Evolutionary conservation across 2,113 vertebrate species (phyloP).

Genomic region (Lathamus discolor): DNA sequence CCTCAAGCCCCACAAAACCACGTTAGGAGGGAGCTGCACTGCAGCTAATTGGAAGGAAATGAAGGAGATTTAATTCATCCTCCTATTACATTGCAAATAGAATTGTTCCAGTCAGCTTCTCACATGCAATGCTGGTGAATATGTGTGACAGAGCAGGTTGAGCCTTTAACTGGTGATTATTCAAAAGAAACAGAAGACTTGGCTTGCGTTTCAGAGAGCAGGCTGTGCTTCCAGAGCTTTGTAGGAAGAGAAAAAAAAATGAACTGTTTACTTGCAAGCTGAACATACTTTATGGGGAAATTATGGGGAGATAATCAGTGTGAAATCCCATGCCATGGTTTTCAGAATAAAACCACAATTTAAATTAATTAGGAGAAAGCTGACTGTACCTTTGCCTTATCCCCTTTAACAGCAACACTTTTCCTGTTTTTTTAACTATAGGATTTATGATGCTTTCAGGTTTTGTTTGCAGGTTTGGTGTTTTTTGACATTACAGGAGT

Average conservation of each 20-base stretch:
- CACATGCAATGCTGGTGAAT: background rate
- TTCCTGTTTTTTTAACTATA: background rate
- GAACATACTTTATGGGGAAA: conserved; percentile 15
- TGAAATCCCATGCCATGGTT: conserved; percentile 17
- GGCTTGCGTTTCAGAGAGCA: conserved; percentile 16
- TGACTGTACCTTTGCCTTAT: background rate
- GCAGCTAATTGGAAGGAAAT: conserved; percentile 14
- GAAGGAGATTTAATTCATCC: background rate
- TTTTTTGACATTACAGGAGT: background rate
- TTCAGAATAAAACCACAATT: conserved; percentile 13
- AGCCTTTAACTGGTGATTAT: conserved; percentile 6
- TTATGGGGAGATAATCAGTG: conserved; percentile 10
- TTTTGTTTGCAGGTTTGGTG: fast-evolving
- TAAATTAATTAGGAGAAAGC: background rate
- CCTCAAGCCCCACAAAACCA: background rate
- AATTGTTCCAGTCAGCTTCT: conserved; percentile 30
- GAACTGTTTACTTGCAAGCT: conserved; percentile 1
- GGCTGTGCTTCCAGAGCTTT: conserved; percentile 10
- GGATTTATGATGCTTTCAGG: background rate
- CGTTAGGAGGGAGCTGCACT: background rate
- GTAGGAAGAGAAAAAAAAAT: background rate
- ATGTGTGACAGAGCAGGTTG: conserved; percentile 2
- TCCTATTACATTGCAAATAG: conserved; percentile 1
- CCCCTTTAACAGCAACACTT: background rate
- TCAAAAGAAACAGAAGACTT: conserved; percentile 11